Evolutionary conservation across 1,140 invertebrate genomes (phyloP).

Genomic region (Drosophila tsacasi): DNA sequence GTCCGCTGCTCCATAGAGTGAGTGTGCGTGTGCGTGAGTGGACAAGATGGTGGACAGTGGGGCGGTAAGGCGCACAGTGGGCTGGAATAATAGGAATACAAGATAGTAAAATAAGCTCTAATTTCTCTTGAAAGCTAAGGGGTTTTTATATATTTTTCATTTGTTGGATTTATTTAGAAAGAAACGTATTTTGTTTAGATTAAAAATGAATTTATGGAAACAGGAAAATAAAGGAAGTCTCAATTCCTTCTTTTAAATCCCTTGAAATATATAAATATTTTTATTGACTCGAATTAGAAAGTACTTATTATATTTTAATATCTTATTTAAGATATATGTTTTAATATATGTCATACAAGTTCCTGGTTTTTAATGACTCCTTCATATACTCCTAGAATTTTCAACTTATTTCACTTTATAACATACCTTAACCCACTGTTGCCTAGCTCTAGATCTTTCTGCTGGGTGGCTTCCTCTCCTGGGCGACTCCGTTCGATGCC

Average conservation of each 20-base stretch:
- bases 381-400: neutral
- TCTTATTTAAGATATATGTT: neutral
- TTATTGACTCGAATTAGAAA: neutral
- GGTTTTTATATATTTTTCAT: rapidly evolving
- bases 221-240: too few species aligned
- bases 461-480: slow-evolving; percentile 19
- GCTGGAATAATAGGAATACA: neutral
- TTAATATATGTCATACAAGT: rapidly evolving
- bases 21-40: slow-evolving; percentile 17
- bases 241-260: neutral
- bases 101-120: neutral
- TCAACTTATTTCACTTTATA: neutral
- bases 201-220: neutral
- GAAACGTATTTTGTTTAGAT: neutral
- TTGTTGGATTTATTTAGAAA: neutral
- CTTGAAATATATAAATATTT: neutral
- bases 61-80: slow-evolving; percentile 28
- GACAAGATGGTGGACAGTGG: slow-evolving; percentile 54
- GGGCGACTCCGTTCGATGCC: slow-evolving; percentile 45
- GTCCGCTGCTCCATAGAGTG: neutral
- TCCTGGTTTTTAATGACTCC: too few species aligned
- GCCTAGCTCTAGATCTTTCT: slow-evolving; percentile 33
- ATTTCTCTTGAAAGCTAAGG: neutral
- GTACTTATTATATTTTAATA: neutral
- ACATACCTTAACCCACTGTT: slow-evolving; percentile 26